Conservation (phyloP, 1,140 invertebrate genomes). For the Drosophila repleta region DNA sequence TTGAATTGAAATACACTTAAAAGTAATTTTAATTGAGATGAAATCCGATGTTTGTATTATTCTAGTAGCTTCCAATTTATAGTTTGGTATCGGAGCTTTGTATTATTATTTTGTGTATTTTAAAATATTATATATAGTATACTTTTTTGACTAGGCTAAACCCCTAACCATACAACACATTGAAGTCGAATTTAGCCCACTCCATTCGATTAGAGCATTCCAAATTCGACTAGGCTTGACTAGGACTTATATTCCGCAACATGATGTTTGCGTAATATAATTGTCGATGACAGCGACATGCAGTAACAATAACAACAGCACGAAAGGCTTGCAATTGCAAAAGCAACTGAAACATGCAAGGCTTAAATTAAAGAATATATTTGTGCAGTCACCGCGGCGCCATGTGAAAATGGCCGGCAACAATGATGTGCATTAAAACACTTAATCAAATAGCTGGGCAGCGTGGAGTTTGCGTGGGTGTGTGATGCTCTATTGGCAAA, state of each 20-base stretch:
- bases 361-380: constrained; percentile 81
- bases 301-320: constrained; percentile 18
- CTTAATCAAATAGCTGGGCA: constrained; percentile 64
- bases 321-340: constrained; percentile 5
- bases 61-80: too few relatives aligned
- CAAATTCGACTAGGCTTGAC: neutral
- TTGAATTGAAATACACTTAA: too few relatives aligned
- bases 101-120: too few relatives aligned
- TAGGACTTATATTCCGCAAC: constrained; percentile 5
- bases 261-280: constrained; percentile 50
- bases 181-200: too few relatives aligned
- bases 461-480: neutral
- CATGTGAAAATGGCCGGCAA: constrained; percentile 59
- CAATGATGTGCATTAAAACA: constrained; percentile 80
- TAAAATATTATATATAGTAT: too few relatives aligned
- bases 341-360: constrained; percentile 74
- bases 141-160: too few relatives aligned
- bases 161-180: too few relatives aligned
- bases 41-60: too few relatives aligned
- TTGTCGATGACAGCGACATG: constrained; percentile 40
- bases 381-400: constrained; percentile 71
- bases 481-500: constrained; percentile 32
- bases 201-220: neutral
- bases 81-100: too few relatives aligned
- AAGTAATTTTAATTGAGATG: too few relatives aligned